Conservation (phyloP, 2,888 invertebrate species). For the Drosophila formosana region DNA sequence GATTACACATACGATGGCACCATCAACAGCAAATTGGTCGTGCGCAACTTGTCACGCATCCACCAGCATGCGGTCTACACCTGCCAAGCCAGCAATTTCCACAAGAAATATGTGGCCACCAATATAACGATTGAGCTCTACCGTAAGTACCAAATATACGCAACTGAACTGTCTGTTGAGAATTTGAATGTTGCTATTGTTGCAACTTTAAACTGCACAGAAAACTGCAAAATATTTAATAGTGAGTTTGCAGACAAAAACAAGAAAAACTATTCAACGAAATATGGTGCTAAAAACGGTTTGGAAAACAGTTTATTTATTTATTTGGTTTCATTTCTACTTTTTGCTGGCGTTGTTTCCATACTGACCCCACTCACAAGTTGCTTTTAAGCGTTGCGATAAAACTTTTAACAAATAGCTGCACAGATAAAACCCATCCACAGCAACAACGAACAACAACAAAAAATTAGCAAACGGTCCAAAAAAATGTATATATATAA, state of each 20-base stretch:
- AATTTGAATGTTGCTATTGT: background rate
- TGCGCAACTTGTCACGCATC: constrained; percentile 88
- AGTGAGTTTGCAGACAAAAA: constrained; percentile 36
- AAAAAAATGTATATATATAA: constrained; percentile 30
- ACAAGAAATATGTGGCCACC: constrained; percentile 88
- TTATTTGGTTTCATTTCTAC: constrained; percentile 36
- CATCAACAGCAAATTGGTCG: constrained; percentile 87
- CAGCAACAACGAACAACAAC: constrained; percentile 10
- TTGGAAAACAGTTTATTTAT: constrained; percentile 64
- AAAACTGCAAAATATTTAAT: constrained; percentile 44
- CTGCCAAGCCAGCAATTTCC: constrained; percentile 91
- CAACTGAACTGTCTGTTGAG: constrained; percentile 2
- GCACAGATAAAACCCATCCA: constrained; percentile 64
- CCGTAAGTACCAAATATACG: constrained; percentile 87
- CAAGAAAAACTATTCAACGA: constrained; percentile 22
- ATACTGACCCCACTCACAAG: constrained; percentile 31
- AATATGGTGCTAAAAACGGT: constrained; percentile 67
- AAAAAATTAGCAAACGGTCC: constrained; percentile 17
- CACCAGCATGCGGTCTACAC: constrained; percentile 91
- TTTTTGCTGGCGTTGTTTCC: constrained; percentile 19
- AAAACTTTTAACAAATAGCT: constrained; percentile 80
- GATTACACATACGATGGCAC: constrained; percentile 85
- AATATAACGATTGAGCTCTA: constrained; percentile 91
- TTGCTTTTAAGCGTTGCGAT: constrained; percentile 69
- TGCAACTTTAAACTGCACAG: constrained; percentile 22